Base-by-base conservation (phyloP, 2,797 vertebrate genomes). In the Sitta carolinensis region DNA sequence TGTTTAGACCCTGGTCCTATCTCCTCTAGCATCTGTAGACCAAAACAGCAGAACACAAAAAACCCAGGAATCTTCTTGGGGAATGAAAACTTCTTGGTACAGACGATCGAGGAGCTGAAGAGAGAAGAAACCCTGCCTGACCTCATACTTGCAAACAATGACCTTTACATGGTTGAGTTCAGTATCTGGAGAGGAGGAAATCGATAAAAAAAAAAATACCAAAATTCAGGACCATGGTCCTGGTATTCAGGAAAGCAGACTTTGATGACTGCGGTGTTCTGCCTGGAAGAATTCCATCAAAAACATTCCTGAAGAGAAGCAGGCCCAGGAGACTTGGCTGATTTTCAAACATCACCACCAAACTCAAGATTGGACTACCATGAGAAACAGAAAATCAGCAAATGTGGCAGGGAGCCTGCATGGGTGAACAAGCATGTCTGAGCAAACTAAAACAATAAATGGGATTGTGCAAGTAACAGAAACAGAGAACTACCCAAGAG, bases 21-120 rank as follows among this genome's bases (percentile, higher is more conserved):
- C n/a, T 22, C 15, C 12, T 13, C 5, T 7, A 34, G 3, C 51
- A 19, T 32, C 23, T 70, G 2, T 30, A 34, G 21, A 43, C 27
- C 4, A 76, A 42, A 73, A 50, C 3, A 77, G 19, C 6, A 62
- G n/a, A 70, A 16, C 30, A 43, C 9, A 64, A 54, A 1, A 45
- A 79, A 66, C 15, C 4, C 17, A 87, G 23, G 26, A 47, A 40
- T 10, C 59, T 73, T 73, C 13, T 19, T 50, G 22, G 5, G 29
- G 38, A 36, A 21, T 63, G 21, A 62, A 84, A 87, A 82, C 7
- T 52, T 48, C 27, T 43, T 61, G 17, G 17, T 42, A 32, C 1
- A 45, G 11, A 16, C 3, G 1, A 42, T 26, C 0, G 0, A 79
- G 50, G 9, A 43, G 12, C 8, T 82, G 25, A 61, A 45, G 17